Evolutionary conservation across 2,797 vertebrate genomes (phyloP).

Genomic region (Tapera naevia): DNA sequence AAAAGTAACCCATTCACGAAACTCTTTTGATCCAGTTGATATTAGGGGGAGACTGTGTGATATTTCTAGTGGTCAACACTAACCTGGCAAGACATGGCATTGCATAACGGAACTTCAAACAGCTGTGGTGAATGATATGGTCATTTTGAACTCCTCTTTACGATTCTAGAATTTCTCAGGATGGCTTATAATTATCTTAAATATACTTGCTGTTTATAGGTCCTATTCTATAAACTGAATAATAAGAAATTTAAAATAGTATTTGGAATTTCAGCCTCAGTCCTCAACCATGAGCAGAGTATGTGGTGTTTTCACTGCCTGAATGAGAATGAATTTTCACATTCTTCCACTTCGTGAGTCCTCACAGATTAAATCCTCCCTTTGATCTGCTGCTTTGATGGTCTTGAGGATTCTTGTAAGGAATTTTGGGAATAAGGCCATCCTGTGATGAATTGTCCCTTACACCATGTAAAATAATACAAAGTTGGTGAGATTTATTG

Average conservation of each 20-base stretch:
- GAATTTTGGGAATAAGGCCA: neutral
- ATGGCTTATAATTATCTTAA: neutral
- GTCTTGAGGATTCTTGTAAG: neutral
- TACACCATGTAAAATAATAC: neutral
- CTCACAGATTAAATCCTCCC: neutral
- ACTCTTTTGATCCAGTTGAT: neutral
- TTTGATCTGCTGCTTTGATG: neutral
- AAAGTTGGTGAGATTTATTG: neutral
- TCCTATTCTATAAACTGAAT: neutral
- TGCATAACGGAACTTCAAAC: neutral
- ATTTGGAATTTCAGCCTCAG: neutral
- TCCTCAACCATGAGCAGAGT: neutral
- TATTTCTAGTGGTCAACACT: neutral
- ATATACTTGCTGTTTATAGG: neutral
- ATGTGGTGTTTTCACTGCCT: neutral
- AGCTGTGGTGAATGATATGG: neutral
- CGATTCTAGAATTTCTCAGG: neutral
- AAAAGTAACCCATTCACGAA: neutral
- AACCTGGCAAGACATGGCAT: neutral
- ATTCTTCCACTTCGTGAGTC: neutral
- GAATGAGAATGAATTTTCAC: neutral
- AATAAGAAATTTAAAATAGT: neutral
- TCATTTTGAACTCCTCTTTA: neutral
- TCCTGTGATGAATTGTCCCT: neutral
- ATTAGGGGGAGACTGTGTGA: neutral